phyloP scores from a whole-genome alignment of 2,113 vertebrate species.

The Bungarus multicinctus region DNA sequence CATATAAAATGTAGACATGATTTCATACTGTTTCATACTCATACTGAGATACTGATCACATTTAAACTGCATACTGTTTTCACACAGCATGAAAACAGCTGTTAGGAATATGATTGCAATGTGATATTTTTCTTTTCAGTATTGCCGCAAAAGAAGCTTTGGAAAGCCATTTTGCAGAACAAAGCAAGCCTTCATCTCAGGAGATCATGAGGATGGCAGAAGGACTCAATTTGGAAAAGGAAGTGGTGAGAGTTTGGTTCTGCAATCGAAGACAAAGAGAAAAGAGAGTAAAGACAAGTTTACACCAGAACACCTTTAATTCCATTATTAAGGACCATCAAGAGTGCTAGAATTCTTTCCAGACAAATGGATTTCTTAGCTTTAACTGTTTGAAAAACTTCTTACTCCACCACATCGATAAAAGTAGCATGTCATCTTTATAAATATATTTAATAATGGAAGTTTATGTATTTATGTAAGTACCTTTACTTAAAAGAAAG shows the following conservation, averaged over 20 bases:
- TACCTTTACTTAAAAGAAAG: neutral
- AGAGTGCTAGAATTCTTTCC: constrained; percentile 67
- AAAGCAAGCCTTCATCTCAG: constrained; percentile 95
- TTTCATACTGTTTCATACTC: neutral
- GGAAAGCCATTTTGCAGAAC: constrained; percentile 91
- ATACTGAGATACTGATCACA: neutral
- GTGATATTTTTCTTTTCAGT: constrained; percentile 63
- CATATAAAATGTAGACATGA: neutral
- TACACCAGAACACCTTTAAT: constrained; percentile 85
- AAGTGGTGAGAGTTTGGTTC: constrained; percentile 99
- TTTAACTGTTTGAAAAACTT: neutral
- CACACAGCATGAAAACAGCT: neutral
- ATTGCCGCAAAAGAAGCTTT: constrained; percentile 94
- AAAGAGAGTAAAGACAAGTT: constrained; percentile 96
- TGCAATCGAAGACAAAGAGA: constrained; percentile 96
- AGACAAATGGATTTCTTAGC: neutral
- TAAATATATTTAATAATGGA: neutral
- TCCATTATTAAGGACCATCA: constrained; percentile 82
- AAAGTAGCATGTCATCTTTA: neutral
- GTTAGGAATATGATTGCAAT: constrained; percentile 18
- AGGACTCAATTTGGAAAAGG: constrained; percentile 93
- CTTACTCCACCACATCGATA: neutral
- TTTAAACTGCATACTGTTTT: neutral
- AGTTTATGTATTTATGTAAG: neutral
- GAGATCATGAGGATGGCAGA: constrained; percentile 95